A percentile compares a stretch with the other conserved stretches of the same genome.
These are phyloP conservation scores for Euschistus heros DNA, from an alignment of 1,140 invertebrate species.

Conservation along the genomic window DNA sequence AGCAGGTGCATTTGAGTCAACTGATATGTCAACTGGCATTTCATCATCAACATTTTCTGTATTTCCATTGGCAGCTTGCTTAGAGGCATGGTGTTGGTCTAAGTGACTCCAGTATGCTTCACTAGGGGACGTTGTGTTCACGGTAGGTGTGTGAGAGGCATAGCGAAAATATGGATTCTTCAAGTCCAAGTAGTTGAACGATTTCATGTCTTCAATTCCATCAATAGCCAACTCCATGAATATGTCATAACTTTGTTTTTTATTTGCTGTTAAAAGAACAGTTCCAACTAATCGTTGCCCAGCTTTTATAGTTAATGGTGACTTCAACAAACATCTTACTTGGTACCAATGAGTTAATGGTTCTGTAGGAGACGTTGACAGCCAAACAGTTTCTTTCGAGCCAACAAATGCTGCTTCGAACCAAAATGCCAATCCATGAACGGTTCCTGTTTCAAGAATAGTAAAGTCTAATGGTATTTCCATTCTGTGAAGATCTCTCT, in stretches of 20 bases:
- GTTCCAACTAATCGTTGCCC: constrained; percentile 81
- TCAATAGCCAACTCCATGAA: constrained; percentile 89
- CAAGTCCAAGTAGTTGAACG: constrained; percentile 85
- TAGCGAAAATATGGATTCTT: constrained; percentile 97
- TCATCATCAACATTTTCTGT: no score
- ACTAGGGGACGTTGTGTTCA: background rate
- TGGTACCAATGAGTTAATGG: constrained; percentile 99
- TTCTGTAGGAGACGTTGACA: constrained; percentile 97
- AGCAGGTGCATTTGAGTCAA: no score
- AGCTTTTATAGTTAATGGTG: constrained; percentile 87
- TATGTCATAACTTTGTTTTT: constrained; percentile 92
- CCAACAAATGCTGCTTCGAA: constrained; percentile 98
- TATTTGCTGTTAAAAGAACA: constrained; percentile 83
- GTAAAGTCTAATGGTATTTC: constrained; percentile 89
- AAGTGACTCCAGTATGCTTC: background rate
- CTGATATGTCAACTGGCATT: no score
- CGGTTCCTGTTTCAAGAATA: constrained; percentile 81
- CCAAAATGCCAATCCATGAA: constrained; percentile 98
- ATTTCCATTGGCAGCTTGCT: no score
- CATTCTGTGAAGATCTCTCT: constrained; percentile 90
- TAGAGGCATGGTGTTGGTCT: background rate
- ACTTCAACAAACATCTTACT: constrained; percentile 88
- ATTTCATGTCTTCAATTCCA: constrained; percentile 63
- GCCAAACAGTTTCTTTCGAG: constrained; percentile 79
- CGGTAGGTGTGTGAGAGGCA: background rate